Base-by-base conservation (phyloP, 2,888 invertebrate species). In the Plutella xylostella region DNA sequence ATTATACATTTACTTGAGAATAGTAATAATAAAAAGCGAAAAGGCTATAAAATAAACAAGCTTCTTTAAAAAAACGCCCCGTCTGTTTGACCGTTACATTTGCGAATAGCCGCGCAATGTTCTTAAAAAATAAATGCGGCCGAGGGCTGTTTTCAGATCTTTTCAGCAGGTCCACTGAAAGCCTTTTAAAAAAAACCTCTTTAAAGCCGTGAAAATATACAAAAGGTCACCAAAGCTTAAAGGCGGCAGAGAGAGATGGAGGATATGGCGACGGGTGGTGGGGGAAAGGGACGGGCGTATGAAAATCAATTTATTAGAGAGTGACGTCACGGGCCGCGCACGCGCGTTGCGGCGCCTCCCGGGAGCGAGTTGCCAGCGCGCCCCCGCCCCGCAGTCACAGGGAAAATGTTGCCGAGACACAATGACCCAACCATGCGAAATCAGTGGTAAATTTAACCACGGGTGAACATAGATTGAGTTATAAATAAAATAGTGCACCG, bases 261-360 rank as follows among this genome's bases (percentile, higher is more conserved):
- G 42, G 49, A 65, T 73, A 43, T 53, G 31, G 47, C 47, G 49
- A 19, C 12, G 12, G 7, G 15, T 0, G 2, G 17, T 2, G 65
- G 12, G 15, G 7, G 65, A 79, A 45, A 42, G 67, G 60, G 79
- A 71, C 53, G 58, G 71, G 55, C 52, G 60, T 65, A 63, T 79
- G 76, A 85, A 83, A 85, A 85, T 84, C 85, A 85, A 85, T 85
- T 85, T 84, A 84, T 84, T 80, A 82, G 75, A 65, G 61, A 55
- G 83, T 84, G 84, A 84, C 85, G 85, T 85, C 83, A 83, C 77
- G 58, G 18, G 39, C 44, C 60, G 68, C 83, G 83, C 85, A 70
- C 56, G 83, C 85, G 85, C 68, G 55, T 42, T 63, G 49, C 54
- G 53, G 42, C 49, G 53, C 55, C 55, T 65, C 83, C 80, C 79